Conservation (phyloP, 2,888 invertebrate genomes). For the Lepidochrysops patricia region DNA sequence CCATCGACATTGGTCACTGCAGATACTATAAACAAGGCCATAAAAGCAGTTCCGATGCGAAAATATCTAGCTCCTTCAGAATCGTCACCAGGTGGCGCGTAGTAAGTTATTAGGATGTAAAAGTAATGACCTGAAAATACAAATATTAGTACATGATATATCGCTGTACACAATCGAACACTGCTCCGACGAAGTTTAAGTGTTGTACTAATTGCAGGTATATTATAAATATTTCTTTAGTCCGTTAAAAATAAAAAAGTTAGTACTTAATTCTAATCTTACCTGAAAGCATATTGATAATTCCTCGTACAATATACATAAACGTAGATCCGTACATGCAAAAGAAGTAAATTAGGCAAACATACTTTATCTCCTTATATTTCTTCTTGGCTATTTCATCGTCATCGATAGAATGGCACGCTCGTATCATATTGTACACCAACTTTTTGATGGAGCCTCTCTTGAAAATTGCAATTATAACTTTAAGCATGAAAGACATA, state of each 20-base stretch:
- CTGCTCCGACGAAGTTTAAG: too few relatives aligned
- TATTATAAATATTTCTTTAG: too few relatives aligned
- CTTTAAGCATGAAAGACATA: background rate
- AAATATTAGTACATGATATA: background rate
- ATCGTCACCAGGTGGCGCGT: background rate
- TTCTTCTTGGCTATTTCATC: background rate
- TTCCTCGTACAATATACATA: background rate
- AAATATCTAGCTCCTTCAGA: background rate
- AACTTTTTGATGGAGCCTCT: background rate
- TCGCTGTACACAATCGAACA: too few relatives aligned
- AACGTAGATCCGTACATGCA: constrained; percentile 1
- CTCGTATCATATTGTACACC: background rate
- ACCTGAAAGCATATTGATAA: background rate
- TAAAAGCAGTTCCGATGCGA: background rate
- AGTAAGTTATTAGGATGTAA: background rate
- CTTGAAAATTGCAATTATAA: background rate
- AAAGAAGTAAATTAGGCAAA: background rate
- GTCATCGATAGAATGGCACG: background rate
- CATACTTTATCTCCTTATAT: background rate
- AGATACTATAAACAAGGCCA: background rate
- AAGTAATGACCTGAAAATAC: constrained; percentile 4
- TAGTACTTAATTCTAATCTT: too few relatives aligned
- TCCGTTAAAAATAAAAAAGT: too few relatives aligned
- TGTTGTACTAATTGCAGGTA: too few relatives aligned
- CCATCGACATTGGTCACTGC: background rate